Evolutionary conservation across 1,140 invertebrate species (phyloP).

Genomic region (Cotesia glomerata): DNA sequence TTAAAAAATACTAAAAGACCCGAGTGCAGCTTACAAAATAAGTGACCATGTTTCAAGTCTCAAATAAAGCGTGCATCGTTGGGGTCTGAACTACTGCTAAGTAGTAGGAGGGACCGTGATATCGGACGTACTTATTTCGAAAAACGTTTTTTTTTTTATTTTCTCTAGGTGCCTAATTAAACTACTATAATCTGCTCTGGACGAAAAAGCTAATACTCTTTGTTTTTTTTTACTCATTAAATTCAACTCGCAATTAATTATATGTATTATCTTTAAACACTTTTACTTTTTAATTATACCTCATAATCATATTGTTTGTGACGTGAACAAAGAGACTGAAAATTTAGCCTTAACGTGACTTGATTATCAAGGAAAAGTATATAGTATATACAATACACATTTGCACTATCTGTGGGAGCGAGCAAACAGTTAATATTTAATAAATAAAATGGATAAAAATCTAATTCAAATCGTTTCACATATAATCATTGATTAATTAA

Average conservation of each 20-base stretch:
- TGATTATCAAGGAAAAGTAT: not conserved
- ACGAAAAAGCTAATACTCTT: slow-evolving; percentile 16
- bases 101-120: slow-evolving; percentile 64
- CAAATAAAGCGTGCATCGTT: slow-evolving; percentile 58
- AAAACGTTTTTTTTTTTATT: slow-evolving; percentile 40
- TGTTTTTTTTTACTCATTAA: not conserved
- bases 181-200: slow-evolving; percentile 14
- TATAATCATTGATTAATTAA: slow-evolving; percentile 9
- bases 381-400: not conserved
- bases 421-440: not conserved
- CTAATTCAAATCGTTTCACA: not conserved
- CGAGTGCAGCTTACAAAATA: slow-evolving; percentile 57
- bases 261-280: not conserved
- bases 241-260: not conserved
- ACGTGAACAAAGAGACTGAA: slow-evolving; percentile 14
- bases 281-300: not conserved
- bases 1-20: slow-evolving; percentile 59
- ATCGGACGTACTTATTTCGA: slow-evolving; percentile 61
- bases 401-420: slow-evolving; percentile 10
- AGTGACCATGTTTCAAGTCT: slow-evolving; percentile 41
- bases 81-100: slow-evolving; percentile 62
- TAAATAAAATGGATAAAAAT: not conserved
- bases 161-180: slow-evolving; percentile 46
- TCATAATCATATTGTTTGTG: not conserved
- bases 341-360: not conserved